A percentile compares a stretch with the other conserved stretches of the same genome.
phyloP scores from a whole-genome alignment of 1,140 invertebrate genomes.

The Proctacanthus coquilletti region DNA sequence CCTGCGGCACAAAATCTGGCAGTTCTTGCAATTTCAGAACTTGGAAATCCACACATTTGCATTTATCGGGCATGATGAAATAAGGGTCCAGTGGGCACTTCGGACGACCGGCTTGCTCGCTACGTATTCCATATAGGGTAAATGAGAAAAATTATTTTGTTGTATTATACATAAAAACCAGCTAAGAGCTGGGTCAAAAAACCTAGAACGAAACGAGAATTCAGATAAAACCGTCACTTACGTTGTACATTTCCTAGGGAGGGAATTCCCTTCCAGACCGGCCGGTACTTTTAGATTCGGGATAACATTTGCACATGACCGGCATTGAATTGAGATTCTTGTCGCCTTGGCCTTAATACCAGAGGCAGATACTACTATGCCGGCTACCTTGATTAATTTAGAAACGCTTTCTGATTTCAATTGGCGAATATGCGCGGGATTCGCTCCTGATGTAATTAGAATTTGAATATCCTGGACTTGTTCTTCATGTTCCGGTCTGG shows the following conservation, averaged over 20 bases:
- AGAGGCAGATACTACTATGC: constrained; percentile 89
- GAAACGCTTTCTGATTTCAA: constrained; percentile 90
- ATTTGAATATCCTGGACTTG: constrained; percentile 91
- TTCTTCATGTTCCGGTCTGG: constrained; percentile 78
- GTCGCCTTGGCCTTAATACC: constrained; percentile 91
- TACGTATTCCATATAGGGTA: too few species aligned
- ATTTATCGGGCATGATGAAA: constrained; percentile 95
- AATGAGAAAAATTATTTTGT: constrained; percentile 9
- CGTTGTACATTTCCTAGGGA: constrained; percentile 90
- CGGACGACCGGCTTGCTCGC: constrained; percentile 73
- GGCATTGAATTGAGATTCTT: constrained; percentile 88
- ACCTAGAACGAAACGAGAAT: too few species aligned
- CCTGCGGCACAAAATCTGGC: constrained; percentile 92
- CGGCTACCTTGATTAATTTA: constrained; percentile 83
- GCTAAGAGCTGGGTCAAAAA: constrained; percentile 8
- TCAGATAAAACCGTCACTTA: too few species aligned
- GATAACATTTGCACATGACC: constrained; percentile 79
- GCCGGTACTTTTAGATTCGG: constrained; percentile 83
- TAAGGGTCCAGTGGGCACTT: constrained; percentile 97
- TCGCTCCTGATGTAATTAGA: constrained; percentile 68
- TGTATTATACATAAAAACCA: constrained; percentile 2
- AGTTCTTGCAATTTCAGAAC: constrained; percentile 87
- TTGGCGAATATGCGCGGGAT: constrained; percentile 65
- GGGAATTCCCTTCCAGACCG: constrained; percentile 90
- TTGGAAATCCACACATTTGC: constrained; percentile 82